Percentiles rank a stretch among this genome's conserved stretches.
Conservation (phyloP, 2,797 vertebrate species). For the Crocidura indochinensis region DNA sequence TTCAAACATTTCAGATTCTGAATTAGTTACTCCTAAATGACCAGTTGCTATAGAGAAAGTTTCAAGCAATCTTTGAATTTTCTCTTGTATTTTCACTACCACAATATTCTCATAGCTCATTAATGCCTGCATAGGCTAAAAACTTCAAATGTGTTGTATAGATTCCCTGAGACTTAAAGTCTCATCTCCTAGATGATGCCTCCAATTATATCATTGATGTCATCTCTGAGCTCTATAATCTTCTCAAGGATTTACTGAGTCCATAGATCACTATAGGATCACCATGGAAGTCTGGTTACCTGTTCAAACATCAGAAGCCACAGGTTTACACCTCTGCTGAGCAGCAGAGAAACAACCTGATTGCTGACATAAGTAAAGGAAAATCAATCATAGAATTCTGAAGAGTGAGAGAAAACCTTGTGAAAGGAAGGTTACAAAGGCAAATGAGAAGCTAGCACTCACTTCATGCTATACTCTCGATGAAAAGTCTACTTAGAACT, state of each 20-base stretch:
- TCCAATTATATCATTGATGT: not conserved
- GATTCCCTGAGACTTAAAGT: slow-evolving; percentile 22
- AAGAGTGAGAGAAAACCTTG: slow-evolving; percentile 3
- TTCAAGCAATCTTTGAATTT: slow-evolving; percentile 25
- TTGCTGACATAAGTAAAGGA: slow-evolving; percentile 58
- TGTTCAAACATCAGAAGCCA: slow-evolving; percentile 75
- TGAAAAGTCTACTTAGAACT: not conserved
- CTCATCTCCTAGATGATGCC: not conserved
- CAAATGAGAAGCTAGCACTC: fast-evolving
- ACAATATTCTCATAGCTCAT: slow-evolving; percentile 30
- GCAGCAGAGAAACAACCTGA: slow-evolving; percentile 49
- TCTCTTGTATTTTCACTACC: not conserved
- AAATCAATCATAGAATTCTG: slow-evolving; percentile 53
- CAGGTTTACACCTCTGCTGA: slow-evolving; percentile 34
- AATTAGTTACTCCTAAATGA: slow-evolving; percentile 32
- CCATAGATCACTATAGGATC: slow-evolving; percentile 26
- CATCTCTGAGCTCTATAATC: slow-evolving; percentile 44
- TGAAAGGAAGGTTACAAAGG: slow-evolving; percentile 29
- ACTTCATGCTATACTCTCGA: slow-evolving; percentile 11
- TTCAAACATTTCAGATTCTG: slow-evolving; percentile 11
- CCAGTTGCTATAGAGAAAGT: not conserved
- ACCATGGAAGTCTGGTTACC: slow-evolving; percentile 44
- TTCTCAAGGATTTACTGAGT: slow-evolving; percentile 46
- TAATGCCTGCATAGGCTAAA: slow-evolving; percentile 38
- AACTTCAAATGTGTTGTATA: slow-evolving; percentile 45